Evolutionary conservation across 2,888 invertebrate species (phyloP).

Genomic region (Norana najaformis): DNA sequence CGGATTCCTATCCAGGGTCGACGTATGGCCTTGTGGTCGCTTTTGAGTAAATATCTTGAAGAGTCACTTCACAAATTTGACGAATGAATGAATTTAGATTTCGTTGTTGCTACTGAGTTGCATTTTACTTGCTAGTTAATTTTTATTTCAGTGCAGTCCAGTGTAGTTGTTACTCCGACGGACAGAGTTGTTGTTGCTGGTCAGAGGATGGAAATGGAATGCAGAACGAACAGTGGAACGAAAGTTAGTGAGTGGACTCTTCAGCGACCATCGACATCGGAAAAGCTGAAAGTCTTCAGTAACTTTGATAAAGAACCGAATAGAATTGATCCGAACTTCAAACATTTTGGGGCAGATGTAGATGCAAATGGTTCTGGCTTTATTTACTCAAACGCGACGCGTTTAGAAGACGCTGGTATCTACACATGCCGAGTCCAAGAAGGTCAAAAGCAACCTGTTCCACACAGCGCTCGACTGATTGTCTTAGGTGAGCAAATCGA

Average conservation of each 20-base stretch:
- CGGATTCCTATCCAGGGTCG: too few species aligned
- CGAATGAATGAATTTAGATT: too few species aligned
- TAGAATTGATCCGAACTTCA: background rate
- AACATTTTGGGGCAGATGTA: background rate
- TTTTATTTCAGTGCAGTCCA: background rate
- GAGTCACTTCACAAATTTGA: too few species aligned
- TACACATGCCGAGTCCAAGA: background rate
- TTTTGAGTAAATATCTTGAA: too few species aligned
- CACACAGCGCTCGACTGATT: background rate
- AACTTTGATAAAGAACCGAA: background rate
- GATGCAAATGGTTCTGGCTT: background rate
- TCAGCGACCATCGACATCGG: background rate
- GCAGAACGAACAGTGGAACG: background rate
- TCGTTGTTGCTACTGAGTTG: background rate
- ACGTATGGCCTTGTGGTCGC: too few species aligned
- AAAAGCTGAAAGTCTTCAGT: background rate
- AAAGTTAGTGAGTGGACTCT: background rate
- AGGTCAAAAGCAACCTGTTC: background rate
- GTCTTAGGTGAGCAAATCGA: background rate
- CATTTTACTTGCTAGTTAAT: background rate
- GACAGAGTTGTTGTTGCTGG: background rate
- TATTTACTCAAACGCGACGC: background rate
- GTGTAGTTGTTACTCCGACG: background rate
- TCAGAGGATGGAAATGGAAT: slow-evolving; percentile 7
- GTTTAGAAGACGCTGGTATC: background rate